Conservation (phyloP, 2,888 invertebrate genomes). For the Agrypnus murinus region DNA sequence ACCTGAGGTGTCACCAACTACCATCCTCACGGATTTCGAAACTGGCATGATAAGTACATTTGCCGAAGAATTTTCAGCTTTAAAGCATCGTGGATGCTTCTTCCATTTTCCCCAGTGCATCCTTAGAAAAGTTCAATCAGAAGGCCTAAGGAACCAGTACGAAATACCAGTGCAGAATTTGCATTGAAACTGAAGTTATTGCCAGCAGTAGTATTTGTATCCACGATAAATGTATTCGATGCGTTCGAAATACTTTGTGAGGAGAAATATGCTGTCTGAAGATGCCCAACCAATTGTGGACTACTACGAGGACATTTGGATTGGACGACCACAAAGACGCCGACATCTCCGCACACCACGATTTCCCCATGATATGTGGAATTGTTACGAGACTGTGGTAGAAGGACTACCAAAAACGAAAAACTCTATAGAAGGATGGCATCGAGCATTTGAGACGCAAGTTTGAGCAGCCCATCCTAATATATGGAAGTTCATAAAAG, state of each 20-base stretch:
- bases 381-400: constrained; percentile 23
- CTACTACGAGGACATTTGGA: constrained; percentile 45
- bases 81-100: constrained; percentile 52
- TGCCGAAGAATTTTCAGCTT: constrained; percentile 30
- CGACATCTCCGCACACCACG: constrained; percentile 30
- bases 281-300: constrained; percentile 17
- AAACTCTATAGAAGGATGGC: not conserved
- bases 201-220: not conserved
- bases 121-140: constrained; percentile 46
- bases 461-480: constrained; percentile 1
- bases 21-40: no score
- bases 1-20: constrained; percentile 25
- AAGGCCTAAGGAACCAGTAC: constrained; percentile 37
- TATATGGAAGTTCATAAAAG: constrained; percentile 4
- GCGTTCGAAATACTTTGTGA: not conserved
- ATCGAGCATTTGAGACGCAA: not conserved
- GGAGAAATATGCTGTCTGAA: not conserved
- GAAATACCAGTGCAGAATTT: not conserved
- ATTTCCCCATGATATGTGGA: constrained; percentile 39
- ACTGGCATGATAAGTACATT: no score
- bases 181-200: no score
- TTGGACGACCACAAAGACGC: constrained; percentile 45
- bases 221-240: not conserved
- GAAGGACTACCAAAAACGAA: constrained; percentile 1
- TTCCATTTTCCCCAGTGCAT: constrained; percentile 51